Evolutionary conservation across 2,888 invertebrate genomes (phyloP).

Genomic region (Phragmatobia fuliginosa): DNA sequence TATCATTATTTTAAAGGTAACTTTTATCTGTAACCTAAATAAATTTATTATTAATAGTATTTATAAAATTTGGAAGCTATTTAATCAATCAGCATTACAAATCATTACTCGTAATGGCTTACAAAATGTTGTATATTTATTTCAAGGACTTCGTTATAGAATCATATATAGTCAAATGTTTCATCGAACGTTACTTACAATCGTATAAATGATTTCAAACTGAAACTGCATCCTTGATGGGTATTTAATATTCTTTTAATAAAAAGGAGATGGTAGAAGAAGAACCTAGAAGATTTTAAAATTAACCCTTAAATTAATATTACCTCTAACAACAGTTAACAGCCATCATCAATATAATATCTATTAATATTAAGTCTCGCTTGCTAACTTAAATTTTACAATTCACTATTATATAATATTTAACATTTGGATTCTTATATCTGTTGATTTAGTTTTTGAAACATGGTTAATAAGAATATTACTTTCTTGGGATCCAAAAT

Average conservation of each 20-base stretch:
- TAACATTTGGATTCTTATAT: neutral
- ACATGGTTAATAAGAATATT: neutral
- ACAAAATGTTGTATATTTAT: neutral
- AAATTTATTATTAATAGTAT: neutral
- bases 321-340: neutral
- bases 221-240: neutral
- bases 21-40: neutral
- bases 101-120: neutral
- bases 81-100: neutral
- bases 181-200: too few species aligned
- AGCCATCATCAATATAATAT: neutral
- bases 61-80: neutral
- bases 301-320: neutral
- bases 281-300: neutral
- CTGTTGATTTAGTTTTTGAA: neutral
- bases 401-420: neutral
- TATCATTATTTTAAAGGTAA: slow-evolving; percentile 3
- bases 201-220: neutral
- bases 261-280: neutral
- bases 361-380: neutral
- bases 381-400: neutral
- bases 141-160: neutral
- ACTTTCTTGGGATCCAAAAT: neutral
- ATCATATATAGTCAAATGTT: too few species aligned
- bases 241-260: neutral